Base-by-base conservation (phyloP, 2,888 invertebrate genomes). In the Teleiodes luculella region DNA sequence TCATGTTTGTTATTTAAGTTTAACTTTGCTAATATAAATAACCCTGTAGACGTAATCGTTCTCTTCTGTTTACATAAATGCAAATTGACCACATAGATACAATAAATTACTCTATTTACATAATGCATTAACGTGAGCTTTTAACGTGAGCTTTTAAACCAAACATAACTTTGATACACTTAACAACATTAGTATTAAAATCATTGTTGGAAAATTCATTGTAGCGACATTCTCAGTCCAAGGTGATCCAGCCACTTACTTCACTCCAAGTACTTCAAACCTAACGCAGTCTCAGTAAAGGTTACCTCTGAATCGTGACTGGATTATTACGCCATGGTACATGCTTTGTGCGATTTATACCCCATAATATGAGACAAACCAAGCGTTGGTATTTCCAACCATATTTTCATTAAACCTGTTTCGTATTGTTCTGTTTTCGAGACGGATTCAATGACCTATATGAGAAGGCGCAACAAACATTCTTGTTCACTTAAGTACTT, bases 271-370 rank as follows among this genome's bases (percentile, higher is more conserved):
- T 63, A 62, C 65, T 61, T 64, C 68, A 76, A 61, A 59, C 54
- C 70, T 73, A 74, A 68, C 63, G 63, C 66, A 43, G 43, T 58
- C 62, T 52, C 56, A 57, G 59, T 68, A 82, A 83, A 83, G 82
- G 82, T 83, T 81, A 76, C 63, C 63, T 71, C 62, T 56, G 63
- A 61, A 57, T 78, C 80, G 81, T 82, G 81, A 81, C 81, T 75
- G 37, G 72, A 64, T 62, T 61, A 66, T 60, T 60, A 65, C 63
- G 62, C 58, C 63, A 59, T 66, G 61, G 59, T 54, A 62, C 61
- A 64, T 20, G 37, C 62, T 70, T 71, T 74, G 72, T 69, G 64
- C 64, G 64, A 68, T 72, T 69, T 70, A 70, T 67, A 60, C 58
- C 63, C 67, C 65, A 69, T 70, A 71, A 66, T 64, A 59, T 57